phyloP scores from a whole-genome alignment of 2,888 invertebrate species.

The Empis livida region DNA sequence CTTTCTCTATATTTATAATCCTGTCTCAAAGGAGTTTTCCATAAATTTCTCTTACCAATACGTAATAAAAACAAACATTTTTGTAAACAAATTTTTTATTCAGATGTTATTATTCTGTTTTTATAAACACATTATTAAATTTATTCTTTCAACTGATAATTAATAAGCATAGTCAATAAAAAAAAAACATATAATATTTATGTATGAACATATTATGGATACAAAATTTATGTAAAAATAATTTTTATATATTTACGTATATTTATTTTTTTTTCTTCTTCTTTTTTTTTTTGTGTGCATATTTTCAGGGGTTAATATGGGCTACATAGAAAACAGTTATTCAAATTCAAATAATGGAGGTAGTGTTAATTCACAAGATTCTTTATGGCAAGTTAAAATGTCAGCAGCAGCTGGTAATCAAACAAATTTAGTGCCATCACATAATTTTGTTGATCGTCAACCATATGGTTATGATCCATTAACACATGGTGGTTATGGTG shows the following conservation, averaged over 20 bases:
- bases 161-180: no score
- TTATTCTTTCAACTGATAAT: no score
- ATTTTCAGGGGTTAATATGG: constrained; percentile 68
- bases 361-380: constrained; percentile 88
- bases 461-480: constrained; percentile 66
- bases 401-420: constrained; percentile 59
- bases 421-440: constrained; percentile 45
- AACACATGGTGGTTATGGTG: constrained; percentile 70
- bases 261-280: not conserved
- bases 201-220: no score
- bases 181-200: no score
- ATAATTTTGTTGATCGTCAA: constrained; percentile 50
- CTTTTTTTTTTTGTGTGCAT: constrained; percentile 2
- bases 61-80: no score
- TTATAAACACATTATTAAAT: not conserved
- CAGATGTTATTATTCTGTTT: no score
- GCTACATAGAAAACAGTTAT: constrained; percentile 83
- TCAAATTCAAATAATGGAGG: constrained; percentile 92
- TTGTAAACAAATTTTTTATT: no score
- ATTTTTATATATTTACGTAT: not conserved
- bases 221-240: not conserved
- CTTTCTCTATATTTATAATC: no score
- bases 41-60: no score
- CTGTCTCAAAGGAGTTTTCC: no score
- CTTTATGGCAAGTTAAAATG: constrained; percentile 89